Base-by-base conservation (phyloP, 2,797 vertebrate genomes). In the Picus viridis region DNA sequence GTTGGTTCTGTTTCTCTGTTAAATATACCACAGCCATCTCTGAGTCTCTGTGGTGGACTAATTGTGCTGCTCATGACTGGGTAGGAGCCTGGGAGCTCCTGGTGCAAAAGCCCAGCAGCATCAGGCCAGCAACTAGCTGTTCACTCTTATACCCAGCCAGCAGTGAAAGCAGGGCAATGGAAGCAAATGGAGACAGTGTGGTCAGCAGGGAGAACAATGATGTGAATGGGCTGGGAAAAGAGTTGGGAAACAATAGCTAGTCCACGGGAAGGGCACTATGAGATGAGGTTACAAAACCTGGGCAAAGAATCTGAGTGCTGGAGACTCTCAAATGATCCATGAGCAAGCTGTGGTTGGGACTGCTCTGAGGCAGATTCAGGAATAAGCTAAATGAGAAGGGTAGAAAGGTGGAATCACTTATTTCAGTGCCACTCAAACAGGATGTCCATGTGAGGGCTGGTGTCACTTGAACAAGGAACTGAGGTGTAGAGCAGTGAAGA, bases 31-130 rank as follows among this genome's bases (percentile, higher is more conserved):
- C 36, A 84, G 26, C 17, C 58, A 78, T 17, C 18, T 71, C 61
- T 59, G 17, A 34, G 76, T 88, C 32, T 23, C 15, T 61, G 0
- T 20, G 27, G 16, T 8, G 27, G 15, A 39, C 17, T 71, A 51
- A 54, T 43, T 29, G 80, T 32, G 16, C 29, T 67, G 26, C 62
- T 84, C 4, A 4, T 0, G 1, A 20, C 26, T 92, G 18, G 7
- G 36, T 47, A 51, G 71, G 58, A 88, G 9, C 10, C 10, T 23
- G 17, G 16, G 29, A 67, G 26, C 61, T 10, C 8, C 34, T 39
- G 0, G 0, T 61, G 45, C 0, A 2, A 70, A 70, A 78, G 2
- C 8, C 16, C 27, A 51, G 41, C 9, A 73, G 19, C 45, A 32
- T 24, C 24, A 67, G n/a, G 17, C 12, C 16, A 72, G 16, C 16